phyloP scores from a whole-genome alignment of 2,888 invertebrate species.

The Noctuana brunneofusca region DNA sequence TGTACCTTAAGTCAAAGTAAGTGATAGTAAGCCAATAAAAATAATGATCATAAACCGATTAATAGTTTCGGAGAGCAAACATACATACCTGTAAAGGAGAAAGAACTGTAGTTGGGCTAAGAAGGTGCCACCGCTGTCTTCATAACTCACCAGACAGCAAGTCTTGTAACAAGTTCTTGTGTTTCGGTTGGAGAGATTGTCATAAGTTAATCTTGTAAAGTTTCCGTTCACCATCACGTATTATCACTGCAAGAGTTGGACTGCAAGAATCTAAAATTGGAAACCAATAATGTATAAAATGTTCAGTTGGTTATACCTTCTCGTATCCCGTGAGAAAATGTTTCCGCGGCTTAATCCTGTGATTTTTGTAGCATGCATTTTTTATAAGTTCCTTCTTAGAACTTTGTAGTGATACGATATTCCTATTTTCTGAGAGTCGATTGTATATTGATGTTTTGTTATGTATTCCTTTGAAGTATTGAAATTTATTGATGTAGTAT shows the following conservation, averaged over 20 bases:
- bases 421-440: not conserved
- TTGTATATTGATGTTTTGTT: constrained; percentile 1
- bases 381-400: constrained; percentile 6
- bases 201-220: not conserved
- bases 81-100: too few relatives aligned
- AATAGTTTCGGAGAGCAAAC: too few relatives aligned
- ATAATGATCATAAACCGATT: too few relatives aligned
- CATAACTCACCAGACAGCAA: too few relatives aligned
- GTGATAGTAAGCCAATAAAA: too few relatives aligned
- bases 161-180: too few relatives aligned
- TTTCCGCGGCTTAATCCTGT: constrained; percentile 29
- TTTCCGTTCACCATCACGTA: not conserved
- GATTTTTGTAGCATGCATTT: constrained; percentile 36
- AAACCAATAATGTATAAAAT: constrained; percentile 15
- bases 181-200: too few relatives aligned
- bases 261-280: not conserved
- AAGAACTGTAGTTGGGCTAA: too few relatives aligned
- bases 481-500: not conserved
- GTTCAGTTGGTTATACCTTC: constrained; percentile 27
- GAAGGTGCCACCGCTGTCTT: too few relatives aligned
- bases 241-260: not conserved
- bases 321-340: constrained; percentile 33
- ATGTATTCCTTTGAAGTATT: not conserved
- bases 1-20: too few relatives aligned
- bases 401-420: constrained; percentile 1